Evolutionary conservation across 2,888 invertebrate species (phyloP), one percentile per base, ranked within the genome.

Genomic region (Heliconius cydno): DNA sequence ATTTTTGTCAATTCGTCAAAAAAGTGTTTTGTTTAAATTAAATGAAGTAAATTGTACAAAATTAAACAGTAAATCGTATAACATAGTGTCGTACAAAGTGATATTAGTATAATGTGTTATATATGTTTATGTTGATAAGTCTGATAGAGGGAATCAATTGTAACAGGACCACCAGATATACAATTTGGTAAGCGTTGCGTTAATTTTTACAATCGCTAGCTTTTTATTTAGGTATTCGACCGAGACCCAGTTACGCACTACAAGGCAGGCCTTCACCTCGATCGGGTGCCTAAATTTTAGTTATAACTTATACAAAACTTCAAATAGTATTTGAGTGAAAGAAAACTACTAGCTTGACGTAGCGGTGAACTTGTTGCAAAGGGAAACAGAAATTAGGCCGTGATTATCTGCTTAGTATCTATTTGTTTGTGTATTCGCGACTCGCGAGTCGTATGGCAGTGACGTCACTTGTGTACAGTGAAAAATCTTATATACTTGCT

Each of bases 1-100:
- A 90, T 88, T 91, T 86, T 92, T 93, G 94, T 93, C 94, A 94
- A 92, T 91, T 94, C 92, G 90, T 92, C 91, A 90, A 90, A 90
- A 57, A 91, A 92, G 89, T 92, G 90, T 93, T 92, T 92, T 93
- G 92, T 92, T 91, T 92, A 91, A 90, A 90, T 88, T 60, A 60
- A 60, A 60, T 60, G 9, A 60, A 60, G 86, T 86, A 86, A 89
- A 88, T 90, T 90, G 86, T 89, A 89, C 92, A 90, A 94, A 94
- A 94, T 93, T 94, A 82, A 87, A 85, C 81, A 92, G 92, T 94
- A 90, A 90, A 87, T 84, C 85, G 82, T 88, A 90, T 90, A 89
- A 86, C 89, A 88, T 86, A 83, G 90, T 92, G 91, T 89, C 88
- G 91, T 92, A 91, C 86, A 87, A 88, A 86, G 90, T 90, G 89